Percentiles rank a stretch among this genome's conserved stretches.
Conservation (phyloP, 1,140 invertebrate species). For the Anastatus disparis region DNA sequence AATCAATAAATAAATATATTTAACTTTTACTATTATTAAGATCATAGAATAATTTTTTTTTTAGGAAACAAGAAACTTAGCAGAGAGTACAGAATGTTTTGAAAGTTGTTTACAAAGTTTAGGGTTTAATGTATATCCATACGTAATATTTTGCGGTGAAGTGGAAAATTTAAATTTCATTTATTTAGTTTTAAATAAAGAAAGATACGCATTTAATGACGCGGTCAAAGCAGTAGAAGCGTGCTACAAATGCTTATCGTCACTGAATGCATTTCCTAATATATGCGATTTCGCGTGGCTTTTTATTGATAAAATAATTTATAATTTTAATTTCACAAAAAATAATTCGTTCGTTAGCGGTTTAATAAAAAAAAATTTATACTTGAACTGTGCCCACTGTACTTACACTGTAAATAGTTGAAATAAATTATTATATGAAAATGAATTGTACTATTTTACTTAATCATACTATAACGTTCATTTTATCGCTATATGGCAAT, state of each 20-base stretch:
- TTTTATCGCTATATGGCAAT: background rate
- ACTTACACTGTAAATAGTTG: background rate
- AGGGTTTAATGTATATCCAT: slow-evolving; percentile 20
- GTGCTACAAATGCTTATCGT: slow-evolving; percentile 34
- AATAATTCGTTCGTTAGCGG: too few species aligned
- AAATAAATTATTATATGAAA: background rate
- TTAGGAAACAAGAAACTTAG: too few species aligned
- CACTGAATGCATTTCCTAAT: slow-evolving; percentile 20
- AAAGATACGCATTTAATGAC: slow-evolving; percentile 15
- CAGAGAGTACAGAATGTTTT: too few species aligned
- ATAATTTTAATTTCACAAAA: slow-evolving; percentile 17
- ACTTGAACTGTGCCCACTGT: background rate
- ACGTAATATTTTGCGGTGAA: slow-evolving; percentile 32
- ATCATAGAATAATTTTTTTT: too few species aligned
- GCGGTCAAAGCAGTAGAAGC: slow-evolving; percentile 27
- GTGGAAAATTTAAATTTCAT: background rate
- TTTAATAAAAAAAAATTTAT: too few species aligned
- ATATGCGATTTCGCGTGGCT: slow-evolving; percentile 36
- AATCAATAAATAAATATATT: too few species aligned
- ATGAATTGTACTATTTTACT: background rate
- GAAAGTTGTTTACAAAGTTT: slow-evolving; percentile 1
- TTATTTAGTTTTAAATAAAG: slow-evolving; percentile 13
- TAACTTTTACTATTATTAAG: too few species aligned
- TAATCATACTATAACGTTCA: background rate
- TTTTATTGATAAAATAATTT: slow-evolving; percentile 31